Percentiles rank a stretch among this genome's conserved stretches.
Conservation (phyloP, 2,797 vertebrate species). For the Sebastiscus tertius region DNA sequence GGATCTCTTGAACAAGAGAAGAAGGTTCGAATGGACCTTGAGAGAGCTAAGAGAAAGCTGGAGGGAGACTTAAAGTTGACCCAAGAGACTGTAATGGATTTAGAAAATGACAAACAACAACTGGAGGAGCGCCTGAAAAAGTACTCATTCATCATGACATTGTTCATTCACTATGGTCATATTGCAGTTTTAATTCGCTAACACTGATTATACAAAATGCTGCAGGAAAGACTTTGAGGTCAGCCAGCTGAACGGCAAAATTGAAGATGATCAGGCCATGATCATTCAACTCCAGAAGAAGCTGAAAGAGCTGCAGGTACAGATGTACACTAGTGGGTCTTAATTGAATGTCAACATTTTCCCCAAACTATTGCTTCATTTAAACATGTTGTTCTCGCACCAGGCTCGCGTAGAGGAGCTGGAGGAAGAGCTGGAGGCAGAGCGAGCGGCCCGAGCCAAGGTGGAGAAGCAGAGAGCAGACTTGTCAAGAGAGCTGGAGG, state of each 20-base stretch:
- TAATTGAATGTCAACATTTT: neutral
- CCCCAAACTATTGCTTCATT: neutral
- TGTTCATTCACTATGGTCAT: neutral
- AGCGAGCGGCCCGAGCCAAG: constrained; percentile 89
- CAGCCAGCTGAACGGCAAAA: constrained; percentile 84
- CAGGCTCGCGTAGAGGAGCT: constrained; percentile 90
- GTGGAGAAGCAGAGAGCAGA: constrained; percentile 93
- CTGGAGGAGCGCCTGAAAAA: constrained; percentile 90
- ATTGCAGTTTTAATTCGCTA: neutral
- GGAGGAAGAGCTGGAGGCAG: constrained; percentile 91
- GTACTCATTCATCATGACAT: constrained; percentile 40
- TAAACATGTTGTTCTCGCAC: neutral
- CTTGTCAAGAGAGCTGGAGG: constrained; percentile 88
- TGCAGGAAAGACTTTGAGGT: constrained; percentile 94
- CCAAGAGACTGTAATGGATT: constrained; percentile 91
- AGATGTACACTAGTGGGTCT: neutral
- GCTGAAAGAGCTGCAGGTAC: constrained; percentile 90
- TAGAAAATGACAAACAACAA: constrained; percentile 90
- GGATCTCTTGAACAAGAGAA: constrained; percentile 93
- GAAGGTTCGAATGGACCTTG: constrained; percentile 88
- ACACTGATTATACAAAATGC: neutral
- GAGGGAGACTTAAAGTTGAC: constrained; percentile 90
- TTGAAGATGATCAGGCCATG: constrained; percentile 91
- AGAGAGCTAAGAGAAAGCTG: constrained; percentile 89
- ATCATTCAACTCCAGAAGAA: constrained; percentile 88